Evolutionary conservation across 2,113 vertebrate genomes (phyloP).

Genomic region (Microtus ochrogaster): DNA sequence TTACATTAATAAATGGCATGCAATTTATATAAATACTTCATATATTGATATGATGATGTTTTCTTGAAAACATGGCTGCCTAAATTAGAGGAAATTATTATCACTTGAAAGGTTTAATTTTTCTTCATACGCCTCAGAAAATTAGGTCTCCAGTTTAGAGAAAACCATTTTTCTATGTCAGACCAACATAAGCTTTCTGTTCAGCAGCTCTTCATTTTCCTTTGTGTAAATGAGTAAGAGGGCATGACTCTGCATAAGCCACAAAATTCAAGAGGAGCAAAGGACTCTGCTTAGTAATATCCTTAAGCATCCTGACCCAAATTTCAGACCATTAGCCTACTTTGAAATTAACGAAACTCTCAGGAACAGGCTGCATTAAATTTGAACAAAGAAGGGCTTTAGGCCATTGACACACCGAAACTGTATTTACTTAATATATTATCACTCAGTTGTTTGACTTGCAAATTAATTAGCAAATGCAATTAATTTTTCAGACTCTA

Average conservation of each 20-base stretch:
- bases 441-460: conserved; percentile 39
- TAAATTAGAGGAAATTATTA: conserved; percentile 43
- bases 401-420: not conserved
- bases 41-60: not conserved
- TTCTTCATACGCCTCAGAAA: conserved; percentile 42
- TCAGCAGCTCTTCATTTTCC: not conserved
- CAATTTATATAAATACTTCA: conserved; percentile 16
- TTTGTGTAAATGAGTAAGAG: not conserved
- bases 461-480: conserved; percentile 60
- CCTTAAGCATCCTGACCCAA: not conserved
- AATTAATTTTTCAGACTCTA: conserved; percentile 68
- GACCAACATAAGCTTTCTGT: conserved; percentile 15
- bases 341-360: conserved; percentile 34
- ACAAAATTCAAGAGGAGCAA: not conserved
- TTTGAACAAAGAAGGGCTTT: conserved; percentile 25
- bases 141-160: not conserved
- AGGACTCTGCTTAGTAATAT: not conserved
- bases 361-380: not conserved
- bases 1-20: conserved; percentile 33
- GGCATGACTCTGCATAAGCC: not conserved
- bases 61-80: not conserved
- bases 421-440: conserved; percentile 55
- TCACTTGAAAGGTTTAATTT: conserved; percentile 4
- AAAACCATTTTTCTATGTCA: conserved; percentile 25
- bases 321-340: not conserved